A percentile compares a stretch with the other conserved stretches of the same genome.
Conservation (phyloP, 2,113 vertebrate genomes). For the Heterotis niloticus region DNA sequence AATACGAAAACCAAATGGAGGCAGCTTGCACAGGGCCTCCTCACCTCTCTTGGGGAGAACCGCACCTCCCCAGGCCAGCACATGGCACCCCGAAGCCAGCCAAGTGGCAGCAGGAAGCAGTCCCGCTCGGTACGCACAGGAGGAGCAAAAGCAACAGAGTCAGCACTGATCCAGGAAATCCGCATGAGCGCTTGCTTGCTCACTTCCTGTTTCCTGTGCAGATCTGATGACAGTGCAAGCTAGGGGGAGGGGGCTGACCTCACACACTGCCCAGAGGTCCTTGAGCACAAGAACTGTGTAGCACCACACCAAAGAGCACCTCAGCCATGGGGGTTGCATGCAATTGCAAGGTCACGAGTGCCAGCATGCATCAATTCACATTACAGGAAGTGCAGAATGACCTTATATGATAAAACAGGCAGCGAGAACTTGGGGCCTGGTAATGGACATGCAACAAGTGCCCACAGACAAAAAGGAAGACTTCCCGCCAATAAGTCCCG, state of each 20-base stretch:
- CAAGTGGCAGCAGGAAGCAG: neutral
- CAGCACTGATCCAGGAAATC: conserved; percentile 20
- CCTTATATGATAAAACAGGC: neutral
- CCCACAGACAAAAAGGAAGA: neutral
- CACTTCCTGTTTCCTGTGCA: conserved; percentile 29
- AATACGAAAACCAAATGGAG: neutral
- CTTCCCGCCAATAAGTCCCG: neutral
- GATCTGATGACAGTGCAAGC: conserved; percentile 15
- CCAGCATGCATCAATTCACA: neutral
- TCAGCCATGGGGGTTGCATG: neutral
- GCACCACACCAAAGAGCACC: neutral
- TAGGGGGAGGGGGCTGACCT: neutral
- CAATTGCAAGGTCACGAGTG: neutral
- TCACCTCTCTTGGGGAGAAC: conserved; percentile 14
- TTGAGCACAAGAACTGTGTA: neutral
- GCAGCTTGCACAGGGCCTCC: neutral
- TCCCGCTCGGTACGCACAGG: neutral
- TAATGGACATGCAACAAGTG: neutral
- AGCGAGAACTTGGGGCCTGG: neutral
- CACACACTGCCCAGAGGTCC: neutral
- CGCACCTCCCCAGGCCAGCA: conserved; percentile 23
- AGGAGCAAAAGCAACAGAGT: conserved; percentile 7
- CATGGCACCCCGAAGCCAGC: conserved; percentile 4
- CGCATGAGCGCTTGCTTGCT: neutral
- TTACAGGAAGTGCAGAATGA: neutral